Conservation (phyloP, 2,888 invertebrate genomes). For the Lottia scabra region DNA sequence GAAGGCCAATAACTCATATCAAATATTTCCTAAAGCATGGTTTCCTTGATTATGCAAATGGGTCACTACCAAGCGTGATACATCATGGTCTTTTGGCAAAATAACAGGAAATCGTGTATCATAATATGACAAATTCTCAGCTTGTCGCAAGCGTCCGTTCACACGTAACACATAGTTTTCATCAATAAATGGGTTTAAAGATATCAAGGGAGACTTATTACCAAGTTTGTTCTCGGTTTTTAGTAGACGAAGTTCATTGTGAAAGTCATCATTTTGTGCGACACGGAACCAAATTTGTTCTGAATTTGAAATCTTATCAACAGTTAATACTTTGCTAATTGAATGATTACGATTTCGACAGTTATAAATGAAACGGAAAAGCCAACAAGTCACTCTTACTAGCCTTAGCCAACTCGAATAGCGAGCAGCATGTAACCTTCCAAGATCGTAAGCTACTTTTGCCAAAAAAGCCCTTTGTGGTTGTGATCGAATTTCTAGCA, state of each 20-base stretch:
- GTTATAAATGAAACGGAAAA: not conserved
- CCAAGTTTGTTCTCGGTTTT: not conserved
- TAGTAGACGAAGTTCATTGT: too few species aligned
- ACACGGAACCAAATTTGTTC: not conserved
- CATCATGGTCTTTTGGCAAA: constrained; percentile 15
- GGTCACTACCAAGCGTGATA: constrained; percentile 12
- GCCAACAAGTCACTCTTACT: not conserved
- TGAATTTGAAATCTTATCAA: not conserved
- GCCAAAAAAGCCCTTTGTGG: not conserved
- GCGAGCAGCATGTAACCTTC: too few species aligned
- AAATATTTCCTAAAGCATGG: constrained; percentile 20
- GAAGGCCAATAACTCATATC: too few species aligned
- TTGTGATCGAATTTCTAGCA: not conserved
- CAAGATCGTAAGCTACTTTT: too few species aligned
- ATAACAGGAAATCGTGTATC: constrained; percentile 15
- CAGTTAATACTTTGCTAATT: too few species aligned
- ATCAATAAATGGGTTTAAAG: not conserved
- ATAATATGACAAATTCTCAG: constrained; percentile 4
- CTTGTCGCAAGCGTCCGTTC: constrained; percentile 14
- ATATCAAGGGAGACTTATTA: not conserved
- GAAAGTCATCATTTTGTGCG: not conserved
- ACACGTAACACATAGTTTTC: not conserved
- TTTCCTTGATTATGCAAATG: constrained; percentile 9
- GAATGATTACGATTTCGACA: not conserved
- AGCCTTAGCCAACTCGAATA: too few species aligned